Percentiles rank a stretch among this genome's conserved stretches.
Evolutionary conservation across 2,797 vertebrate genomes (phyloP).

Genomic region (Mastacembelus armatus): DNA sequence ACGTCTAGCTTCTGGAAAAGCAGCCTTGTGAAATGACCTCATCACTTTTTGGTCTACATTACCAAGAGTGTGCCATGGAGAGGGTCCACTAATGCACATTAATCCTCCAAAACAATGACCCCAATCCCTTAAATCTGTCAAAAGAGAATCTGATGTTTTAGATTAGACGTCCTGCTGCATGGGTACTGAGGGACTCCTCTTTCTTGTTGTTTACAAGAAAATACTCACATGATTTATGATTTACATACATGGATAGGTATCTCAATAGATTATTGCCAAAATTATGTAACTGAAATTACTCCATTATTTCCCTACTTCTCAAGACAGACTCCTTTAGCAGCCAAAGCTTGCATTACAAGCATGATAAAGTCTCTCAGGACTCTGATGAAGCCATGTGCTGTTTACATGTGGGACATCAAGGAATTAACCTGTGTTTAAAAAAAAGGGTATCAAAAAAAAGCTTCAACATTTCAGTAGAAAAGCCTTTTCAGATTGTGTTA

Average conservation of each 20-base stretch:
- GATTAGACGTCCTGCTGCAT: conserved; percentile 77
- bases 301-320: neutral
- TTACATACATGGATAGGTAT: conserved; percentile 10
- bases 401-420: neutral
- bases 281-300: conserved; percentile 22
- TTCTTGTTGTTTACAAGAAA: conserved; percentile 51
- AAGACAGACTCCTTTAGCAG: neutral
- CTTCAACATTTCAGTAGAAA: conserved; percentile 10
- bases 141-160: conserved; percentile 79
- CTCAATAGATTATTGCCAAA: neutral
- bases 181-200: conserved; percentile 67
- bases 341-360: conserved; percentile 16
- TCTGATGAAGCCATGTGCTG: conserved; percentile 9
- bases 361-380: no score
- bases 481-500: neutral
- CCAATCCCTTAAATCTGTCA: conserved; percentile 86
- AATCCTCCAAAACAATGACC: conserved; percentile 86
- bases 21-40: conserved; percentile 52
- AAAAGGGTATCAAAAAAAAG: conserved; percentile 4
- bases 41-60: conserved; percentile 76
- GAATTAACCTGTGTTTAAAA: conserved; percentile 11
- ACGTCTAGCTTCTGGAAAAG: conserved; percentile 36
- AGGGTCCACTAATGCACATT: conserved; percentile 80
- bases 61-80: conserved; percentile 65
- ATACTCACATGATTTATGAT: conserved; percentile 23